phyloP scores from a whole-genome alignment of 2,113 vertebrate species.

The Corvus moneduloides region DNA sequence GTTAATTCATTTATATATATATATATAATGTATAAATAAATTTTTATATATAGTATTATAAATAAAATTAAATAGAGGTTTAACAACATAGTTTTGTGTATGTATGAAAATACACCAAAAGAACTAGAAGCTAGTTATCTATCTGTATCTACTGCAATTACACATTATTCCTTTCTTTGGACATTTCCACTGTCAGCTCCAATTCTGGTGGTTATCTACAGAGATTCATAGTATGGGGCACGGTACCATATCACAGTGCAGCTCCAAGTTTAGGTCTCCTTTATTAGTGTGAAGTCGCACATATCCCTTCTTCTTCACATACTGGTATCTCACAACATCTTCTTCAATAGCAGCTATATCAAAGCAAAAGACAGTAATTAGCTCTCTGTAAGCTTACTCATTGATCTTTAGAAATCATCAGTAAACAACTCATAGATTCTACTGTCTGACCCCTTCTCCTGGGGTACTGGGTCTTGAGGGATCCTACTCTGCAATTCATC shows the following conservation, averaged over 20 bases:
- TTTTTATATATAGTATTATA: neutral
- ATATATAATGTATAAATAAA: neutral
- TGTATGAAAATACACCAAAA: neutral
- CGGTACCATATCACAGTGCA: constrained; percentile 93
- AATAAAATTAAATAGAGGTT: neutral
- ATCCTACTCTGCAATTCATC: neutral
- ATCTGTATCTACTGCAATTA: neutral
- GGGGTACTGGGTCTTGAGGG: neutral
- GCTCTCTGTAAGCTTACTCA: neutral
- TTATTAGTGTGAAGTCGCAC: constrained; percentile 91
- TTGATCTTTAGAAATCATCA: neutral
- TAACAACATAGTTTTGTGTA: neutral
- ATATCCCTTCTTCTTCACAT: constrained; percentile 97
- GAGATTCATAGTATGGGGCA: neutral
- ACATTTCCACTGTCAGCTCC: neutral
- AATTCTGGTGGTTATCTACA: neutral
- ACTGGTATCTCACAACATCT: constrained; percentile 87
- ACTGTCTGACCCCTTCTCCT: neutral
- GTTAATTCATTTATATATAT: neutral
- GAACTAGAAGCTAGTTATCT: neutral
- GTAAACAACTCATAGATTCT: neutral
- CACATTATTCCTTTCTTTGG: neutral
- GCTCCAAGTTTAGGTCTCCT: constrained; percentile 92
- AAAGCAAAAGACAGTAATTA: constrained; percentile 8
- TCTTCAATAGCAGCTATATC: constrained; percentile 84